Evolutionary conservation across 2,113 vertebrate species (phyloP).

Genomic region (Perca flavescens): DNA sequence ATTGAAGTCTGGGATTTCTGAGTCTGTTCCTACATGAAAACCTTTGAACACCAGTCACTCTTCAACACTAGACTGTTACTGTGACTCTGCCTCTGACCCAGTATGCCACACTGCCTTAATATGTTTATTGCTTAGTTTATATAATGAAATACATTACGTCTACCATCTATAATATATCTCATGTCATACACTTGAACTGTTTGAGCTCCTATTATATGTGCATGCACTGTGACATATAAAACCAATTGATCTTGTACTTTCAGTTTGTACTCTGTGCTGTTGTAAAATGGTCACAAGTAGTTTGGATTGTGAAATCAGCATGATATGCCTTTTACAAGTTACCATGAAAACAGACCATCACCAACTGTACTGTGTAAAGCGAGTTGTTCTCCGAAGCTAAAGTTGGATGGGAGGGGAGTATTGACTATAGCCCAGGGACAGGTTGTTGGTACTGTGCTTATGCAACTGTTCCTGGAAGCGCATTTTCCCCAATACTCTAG

Average conservation of each 20-base stretch:
- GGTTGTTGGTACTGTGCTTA: background rate
- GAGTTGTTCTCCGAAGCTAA: background rate
- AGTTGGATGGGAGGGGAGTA: background rate
- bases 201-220: no score
- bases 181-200: no score
- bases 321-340: background rate
- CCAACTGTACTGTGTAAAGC: background rate
- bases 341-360: background rate
- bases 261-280: background rate
- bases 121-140: no score
- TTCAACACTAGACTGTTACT: no score
- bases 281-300: background rate
- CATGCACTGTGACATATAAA: no score
- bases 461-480: background rate
- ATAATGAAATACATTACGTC: no score
- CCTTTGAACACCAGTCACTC: no score
- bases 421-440: background rate
- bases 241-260: background rate
- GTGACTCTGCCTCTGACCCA: no score
- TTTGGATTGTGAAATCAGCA: background rate
- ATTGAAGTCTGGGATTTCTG: no score
- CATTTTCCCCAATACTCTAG: background rate
- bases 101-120: no score
- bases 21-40: no score
- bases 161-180: no score